Conservation (phyloP, 2,113 vertebrate species). For the zebrafish (Danio rerio) region DNA sequence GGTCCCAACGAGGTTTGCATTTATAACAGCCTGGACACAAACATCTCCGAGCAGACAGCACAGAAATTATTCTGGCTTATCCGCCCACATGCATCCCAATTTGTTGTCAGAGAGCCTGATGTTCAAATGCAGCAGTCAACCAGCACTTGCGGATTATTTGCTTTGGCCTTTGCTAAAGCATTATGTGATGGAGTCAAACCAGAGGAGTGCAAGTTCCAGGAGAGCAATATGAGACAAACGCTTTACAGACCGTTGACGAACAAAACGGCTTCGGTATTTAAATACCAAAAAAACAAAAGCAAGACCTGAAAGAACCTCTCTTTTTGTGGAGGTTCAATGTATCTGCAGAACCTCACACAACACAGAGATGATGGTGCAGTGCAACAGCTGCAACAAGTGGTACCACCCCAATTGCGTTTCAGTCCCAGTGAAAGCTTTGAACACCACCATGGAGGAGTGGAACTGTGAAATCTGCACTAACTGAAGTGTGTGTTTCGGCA, state of each 20-base stretch:
- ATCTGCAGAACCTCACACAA: constrained; percentile 22
- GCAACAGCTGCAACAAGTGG: neutral
- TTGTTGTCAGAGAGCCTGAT: neutral
- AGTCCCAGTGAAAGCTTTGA: neutral
- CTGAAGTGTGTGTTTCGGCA: too few relatives aligned
- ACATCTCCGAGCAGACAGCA: too few relatives aligned
- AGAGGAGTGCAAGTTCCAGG: constrained; percentile 18
- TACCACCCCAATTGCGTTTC: constrained; percentile 38
- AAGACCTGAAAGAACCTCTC: neutral
- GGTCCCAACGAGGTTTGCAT: too few relatives aligned
- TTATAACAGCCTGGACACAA: too few relatives aligned
- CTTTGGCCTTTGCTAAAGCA: constrained; percentile 21
- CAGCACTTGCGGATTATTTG: neutral
- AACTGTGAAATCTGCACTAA: neutral
- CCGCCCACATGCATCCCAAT: too few relatives aligned
- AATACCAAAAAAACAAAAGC: neutral
- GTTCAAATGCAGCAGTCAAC: neutral
- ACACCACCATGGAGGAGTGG: neutral
- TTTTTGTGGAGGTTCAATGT: constrained; percentile 22
- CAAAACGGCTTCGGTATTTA: constrained; percentile 1
- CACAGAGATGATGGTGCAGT: constrained; percentile 28
- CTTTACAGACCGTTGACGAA: neutral
- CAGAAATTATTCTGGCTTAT: too few relatives aligned
- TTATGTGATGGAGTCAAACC: constrained; percentile 14
- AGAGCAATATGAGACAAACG: neutral